Evolutionary conservation across 2,888 invertebrate species (phyloP), one percentile per base, ranked within the genome.

Genomic region (Papilio demoleus): DNA sequence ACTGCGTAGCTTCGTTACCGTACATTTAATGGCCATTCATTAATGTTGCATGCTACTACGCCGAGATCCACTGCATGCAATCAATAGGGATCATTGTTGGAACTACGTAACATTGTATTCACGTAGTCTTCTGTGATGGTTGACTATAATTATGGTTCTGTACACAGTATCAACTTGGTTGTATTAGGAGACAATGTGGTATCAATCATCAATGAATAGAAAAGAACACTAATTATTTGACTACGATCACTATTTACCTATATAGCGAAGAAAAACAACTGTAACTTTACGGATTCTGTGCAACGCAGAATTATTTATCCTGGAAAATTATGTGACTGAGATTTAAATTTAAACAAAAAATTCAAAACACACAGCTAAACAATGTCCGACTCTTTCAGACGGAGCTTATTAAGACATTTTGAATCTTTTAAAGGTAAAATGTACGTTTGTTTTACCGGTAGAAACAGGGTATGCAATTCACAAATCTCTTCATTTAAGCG

Each of bases 401-500:
- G n/a, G n/a, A n/a, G n/a, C n/a, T n/a, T n/a, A 17, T 42, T 8
- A 42, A 17, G 6, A 42, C 12, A 45, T 45, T 22, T 45, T 2
- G 22, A 19, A 45, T 45, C 9, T 45, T 45, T 19, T 9, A 2
- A 42, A 42, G 17, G 11, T 45, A 45, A 14, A 45, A 45, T 19
- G 19, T 19, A 45, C 8, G 14, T 19, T 19, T 45, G 45, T 45
- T 17, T 0, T 17, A 17, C 42, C 8, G 8, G 27, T 14, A 8
- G 24, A 24, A 50, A n/a, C 11, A 50, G 19, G 12, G 9, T 42
- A 45, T 45, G 42, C 45, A 12, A 45, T 9, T 27, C 45, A n/a
- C 27, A 66, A 60, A 66, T 66, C 66, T 38, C 36, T 36, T 24
- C 45, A 45, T 38, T 24, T 66, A 42, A 65, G 34, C 56, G n/a